phyloP scores from a whole-genome alignment of 2,113 vertebrate genomes.

The Sturnira hondurensis region DNA sequence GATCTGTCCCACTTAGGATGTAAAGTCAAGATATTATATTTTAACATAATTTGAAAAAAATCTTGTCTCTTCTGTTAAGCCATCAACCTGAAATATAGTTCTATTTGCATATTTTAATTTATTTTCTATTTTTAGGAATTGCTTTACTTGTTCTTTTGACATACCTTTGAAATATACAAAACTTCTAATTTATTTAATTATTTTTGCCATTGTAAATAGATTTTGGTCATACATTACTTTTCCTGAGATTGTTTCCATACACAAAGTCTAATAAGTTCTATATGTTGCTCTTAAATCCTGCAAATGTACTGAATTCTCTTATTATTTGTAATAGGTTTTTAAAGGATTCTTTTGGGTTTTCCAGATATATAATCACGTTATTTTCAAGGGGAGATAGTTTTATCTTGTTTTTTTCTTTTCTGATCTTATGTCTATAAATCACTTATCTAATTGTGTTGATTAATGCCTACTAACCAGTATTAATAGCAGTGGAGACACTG shows the following conservation, averaged over 20 bases:
- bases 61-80: not conserved
- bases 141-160: not conserved
- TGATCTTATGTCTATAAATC: not conserved
- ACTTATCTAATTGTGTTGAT: not conserved
- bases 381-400: not conserved
- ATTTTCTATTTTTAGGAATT: slow-evolving; percentile 21
- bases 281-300: not conserved
- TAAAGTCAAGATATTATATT: slow-evolving; percentile 3
- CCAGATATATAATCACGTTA: not conserved
- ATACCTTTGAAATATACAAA: not conserved
- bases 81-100: not conserved
- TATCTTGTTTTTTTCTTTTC: not conserved
- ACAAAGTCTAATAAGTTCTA: not conserved
- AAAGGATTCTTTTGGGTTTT: not conserved
- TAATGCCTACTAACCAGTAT: no score
- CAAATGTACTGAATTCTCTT: not conserved
- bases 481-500: not conserved
- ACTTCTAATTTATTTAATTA: not conserved
- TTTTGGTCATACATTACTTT: not conserved
- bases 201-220: not conserved
- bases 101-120: not conserved
- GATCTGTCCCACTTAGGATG: not conserved
- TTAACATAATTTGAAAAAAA: slow-evolving; percentile 22
- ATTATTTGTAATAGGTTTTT: not conserved
- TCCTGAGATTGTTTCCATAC: not conserved